phyloP scores from a whole-genome alignment of 2,888 invertebrate species.

The Trissoscelio sp. region DNA sequence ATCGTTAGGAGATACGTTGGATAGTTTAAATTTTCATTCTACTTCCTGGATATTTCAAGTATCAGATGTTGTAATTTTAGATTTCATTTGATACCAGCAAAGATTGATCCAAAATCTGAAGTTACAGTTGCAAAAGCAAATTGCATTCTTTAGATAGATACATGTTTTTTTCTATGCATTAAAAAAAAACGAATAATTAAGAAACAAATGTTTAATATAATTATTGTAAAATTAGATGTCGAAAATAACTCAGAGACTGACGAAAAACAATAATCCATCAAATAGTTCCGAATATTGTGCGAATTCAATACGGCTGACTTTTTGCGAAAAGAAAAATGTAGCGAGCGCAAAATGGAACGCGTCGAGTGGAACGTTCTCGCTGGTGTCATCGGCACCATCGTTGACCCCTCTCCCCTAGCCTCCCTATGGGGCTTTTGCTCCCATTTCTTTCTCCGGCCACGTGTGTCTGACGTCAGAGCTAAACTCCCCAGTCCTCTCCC shows the following conservation, averaged over 20 bases:
- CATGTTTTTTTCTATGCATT: too few species aligned
- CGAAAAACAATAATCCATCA: slow-evolving; percentile 5
- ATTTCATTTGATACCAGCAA: too few species aligned
- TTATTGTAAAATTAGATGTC: too few species aligned
- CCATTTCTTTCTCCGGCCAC: slow-evolving; percentile 69
- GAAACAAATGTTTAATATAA: too few species aligned
- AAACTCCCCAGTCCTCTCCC: slow-evolving; percentile 67
- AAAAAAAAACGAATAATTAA: too few species aligned
- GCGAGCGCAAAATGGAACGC: slow-evolving; percentile 60
- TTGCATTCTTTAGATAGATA: too few species aligned
- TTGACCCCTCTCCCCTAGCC: slow-evolving; percentile 54
- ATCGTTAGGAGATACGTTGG: too few species aligned
- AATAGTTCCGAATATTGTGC: slow-evolving; percentile 4
- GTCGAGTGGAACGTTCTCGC: slow-evolving; percentile 64
- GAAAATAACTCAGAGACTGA: neutral
- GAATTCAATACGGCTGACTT: slow-evolving; percentile 21
- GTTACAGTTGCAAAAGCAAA: too few species aligned
- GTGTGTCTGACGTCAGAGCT: slow-evolving; percentile 71
- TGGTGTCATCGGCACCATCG: slow-evolving; percentile 70
- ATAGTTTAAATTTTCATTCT: too few species aligned
- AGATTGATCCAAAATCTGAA: too few species aligned
- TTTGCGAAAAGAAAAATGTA: slow-evolving; percentile 54
- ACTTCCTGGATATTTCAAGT: too few species aligned
- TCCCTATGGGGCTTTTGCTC: slow-evolving; percentile 69
- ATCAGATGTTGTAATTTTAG: too few species aligned